Percentiles rank a stretch among this genome's conserved stretches.
Evolutionary conservation across 2,888 invertebrate species (phyloP).

Genomic region (Adela reaumurella): DNA sequence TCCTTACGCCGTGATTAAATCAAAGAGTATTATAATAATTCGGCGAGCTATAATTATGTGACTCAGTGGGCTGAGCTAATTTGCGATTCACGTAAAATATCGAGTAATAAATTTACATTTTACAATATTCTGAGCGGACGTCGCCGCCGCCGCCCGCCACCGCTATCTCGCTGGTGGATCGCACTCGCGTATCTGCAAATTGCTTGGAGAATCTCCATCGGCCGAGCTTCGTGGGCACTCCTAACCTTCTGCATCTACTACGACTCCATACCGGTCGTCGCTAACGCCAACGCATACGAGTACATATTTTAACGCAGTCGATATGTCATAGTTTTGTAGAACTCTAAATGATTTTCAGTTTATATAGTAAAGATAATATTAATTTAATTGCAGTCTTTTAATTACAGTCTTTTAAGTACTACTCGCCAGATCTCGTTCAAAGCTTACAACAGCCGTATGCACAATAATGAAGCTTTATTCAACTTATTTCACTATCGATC

Average conservation of each 20-base stretch:
- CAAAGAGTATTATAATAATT: slow-evolving; percentile 54
- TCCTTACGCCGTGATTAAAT: slow-evolving; percentile 45
- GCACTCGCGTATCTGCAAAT: slow-evolving; percentile 31
- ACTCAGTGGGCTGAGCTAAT: slow-evolving; percentile 42
- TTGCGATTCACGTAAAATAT: slow-evolving; percentile 52
- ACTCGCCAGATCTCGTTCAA: too few relatives aligned
- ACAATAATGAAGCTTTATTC: too few relatives aligned
- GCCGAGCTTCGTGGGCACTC: background rate
- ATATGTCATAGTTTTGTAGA: too few relatives aligned
- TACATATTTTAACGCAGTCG: too few relatives aligned
- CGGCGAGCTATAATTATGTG: slow-evolving; percentile 45
- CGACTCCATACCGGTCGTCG: too few relatives aligned
- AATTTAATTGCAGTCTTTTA: too few relatives aligned
- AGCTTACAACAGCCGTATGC: too few relatives aligned
- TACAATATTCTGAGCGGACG: slow-evolving; percentile 37
- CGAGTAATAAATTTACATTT: slow-evolving; percentile 53
- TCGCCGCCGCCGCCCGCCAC: slow-evolving; percentile 29
- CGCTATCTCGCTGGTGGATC: slow-evolving; percentile 48
- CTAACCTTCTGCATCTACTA: too few relatives aligned
- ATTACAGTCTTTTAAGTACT: too few relatives aligned
- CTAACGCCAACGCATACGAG: too few relatives aligned
- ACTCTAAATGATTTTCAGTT: too few relatives aligned
- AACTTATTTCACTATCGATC: slow-evolving; percentile 24
- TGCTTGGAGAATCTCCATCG: slow-evolving; percentile 17
- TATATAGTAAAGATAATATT: too few relatives aligned